A percentile compares a stretch with the other conserved stretches of the same genome.
Conservation (phyloP, 2,888 invertebrate species). For the Pachymerium ferrugineum region DNA sequence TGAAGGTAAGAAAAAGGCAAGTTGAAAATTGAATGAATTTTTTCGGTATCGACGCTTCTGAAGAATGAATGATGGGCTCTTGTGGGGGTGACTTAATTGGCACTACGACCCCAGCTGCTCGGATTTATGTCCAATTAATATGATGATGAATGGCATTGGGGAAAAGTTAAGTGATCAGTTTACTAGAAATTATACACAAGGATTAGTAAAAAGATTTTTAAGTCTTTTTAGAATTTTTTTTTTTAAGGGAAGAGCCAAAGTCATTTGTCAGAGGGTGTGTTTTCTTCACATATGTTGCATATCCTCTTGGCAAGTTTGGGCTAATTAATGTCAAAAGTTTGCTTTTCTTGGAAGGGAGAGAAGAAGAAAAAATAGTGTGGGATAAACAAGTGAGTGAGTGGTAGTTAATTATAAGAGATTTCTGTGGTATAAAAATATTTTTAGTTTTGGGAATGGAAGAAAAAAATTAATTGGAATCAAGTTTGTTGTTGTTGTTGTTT, state of each 20-base stretch:
- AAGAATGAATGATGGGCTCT: neutral
- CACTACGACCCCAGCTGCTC: neutral
- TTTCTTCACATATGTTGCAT: neutral
- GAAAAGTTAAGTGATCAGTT: neutral
- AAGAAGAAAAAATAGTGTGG: neutral
- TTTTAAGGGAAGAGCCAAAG: neutral
- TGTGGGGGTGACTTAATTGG: neutral
- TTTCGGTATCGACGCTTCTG: neutral
- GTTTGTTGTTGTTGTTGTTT: too few relatives aligned
- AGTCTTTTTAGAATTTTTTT: neutral
- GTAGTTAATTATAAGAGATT: neutral
- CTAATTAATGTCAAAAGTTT: slow-evolving; percentile 5
- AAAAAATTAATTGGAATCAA: too few relatives aligned
- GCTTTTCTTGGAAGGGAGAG: neutral
- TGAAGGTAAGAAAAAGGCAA: too few relatives aligned
- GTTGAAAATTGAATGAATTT: too few relatives aligned
- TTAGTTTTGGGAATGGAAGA: too few relatives aligned
- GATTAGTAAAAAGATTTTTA: neutral
- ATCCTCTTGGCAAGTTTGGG: neutral
- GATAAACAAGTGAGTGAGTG: slow-evolving; percentile 6
- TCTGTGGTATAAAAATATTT: too few relatives aligned
- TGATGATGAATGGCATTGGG: neutral
- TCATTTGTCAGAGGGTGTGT: neutral
- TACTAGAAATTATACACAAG: neutral
- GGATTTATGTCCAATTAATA: neutral